These are phyloP conservation scores for Venturia canescens DNA, from an alignment of 1,140 invertebrate genomes.

Conservation along the genomic window DNA sequence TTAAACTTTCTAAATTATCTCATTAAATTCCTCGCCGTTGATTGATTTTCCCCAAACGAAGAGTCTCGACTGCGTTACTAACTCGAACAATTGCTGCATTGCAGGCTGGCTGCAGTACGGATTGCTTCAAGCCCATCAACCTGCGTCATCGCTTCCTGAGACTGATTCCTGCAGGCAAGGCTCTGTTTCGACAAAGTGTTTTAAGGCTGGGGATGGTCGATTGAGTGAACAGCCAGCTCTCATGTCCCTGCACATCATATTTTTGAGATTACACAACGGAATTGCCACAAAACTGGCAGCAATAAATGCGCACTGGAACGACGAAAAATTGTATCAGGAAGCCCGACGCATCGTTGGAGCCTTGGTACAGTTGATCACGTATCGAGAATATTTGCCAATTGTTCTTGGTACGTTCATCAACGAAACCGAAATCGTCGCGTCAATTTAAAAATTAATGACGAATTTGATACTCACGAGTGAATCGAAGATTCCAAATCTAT, in stretches of 20 bases:
- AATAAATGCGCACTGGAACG: slow-evolving; percentile 91
- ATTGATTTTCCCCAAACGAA: too few species aligned
- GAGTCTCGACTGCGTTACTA: background rate
- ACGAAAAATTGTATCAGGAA: slow-evolving; percentile 93
- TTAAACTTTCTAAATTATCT: too few species aligned
- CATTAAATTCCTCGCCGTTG: too few species aligned
- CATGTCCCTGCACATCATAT: slow-evolving; percentile 91
- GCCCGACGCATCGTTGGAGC: slow-evolving; percentile 89
- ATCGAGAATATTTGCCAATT: slow-evolving; percentile 92
- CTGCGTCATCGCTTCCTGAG: slow-evolving; percentile 76
- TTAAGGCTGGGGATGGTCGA: slow-evolving; percentile 87
- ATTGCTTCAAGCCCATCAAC: slow-evolving; percentile 78
- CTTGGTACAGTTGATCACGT: slow-evolving; percentile 91
- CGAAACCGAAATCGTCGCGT: background rate
- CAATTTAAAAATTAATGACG: background rate
- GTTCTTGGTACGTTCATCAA: slow-evolving; percentile 80
- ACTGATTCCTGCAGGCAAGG: slow-evolving; percentile 82
- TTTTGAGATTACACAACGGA: slow-evolving; percentile 93
- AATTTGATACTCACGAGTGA: background rate
- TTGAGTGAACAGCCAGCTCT: slow-evolving; percentile 93
- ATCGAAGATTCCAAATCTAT: background rate
- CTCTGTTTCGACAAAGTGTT: slow-evolving; percentile 83
- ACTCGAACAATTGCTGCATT: slow-evolving; percentile 1
- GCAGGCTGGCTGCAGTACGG: slow-evolving; percentile 84
- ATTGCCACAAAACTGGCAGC: slow-evolving; percentile 86